These are phyloP conservation scores for Pseudochirops corinnae DNA, from an alignment of 2,797 vertebrate species.

Conservation along the genomic window DNA sequence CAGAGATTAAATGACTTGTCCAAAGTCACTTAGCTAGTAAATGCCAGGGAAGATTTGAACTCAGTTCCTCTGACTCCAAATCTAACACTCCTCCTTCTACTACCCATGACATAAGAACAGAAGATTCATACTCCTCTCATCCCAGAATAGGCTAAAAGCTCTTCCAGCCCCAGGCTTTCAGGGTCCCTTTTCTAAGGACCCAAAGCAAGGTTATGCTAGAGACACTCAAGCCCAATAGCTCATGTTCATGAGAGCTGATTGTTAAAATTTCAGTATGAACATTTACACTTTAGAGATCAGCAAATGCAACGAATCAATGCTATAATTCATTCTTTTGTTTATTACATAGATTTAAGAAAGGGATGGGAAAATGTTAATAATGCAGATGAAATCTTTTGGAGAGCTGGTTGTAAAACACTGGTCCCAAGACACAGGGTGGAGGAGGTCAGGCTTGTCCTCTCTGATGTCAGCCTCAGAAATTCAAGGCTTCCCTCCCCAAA, in stretches of 20 bases:
- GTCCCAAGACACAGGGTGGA: background rate
- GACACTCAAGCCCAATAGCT: background rate
- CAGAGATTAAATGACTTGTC: background rate
- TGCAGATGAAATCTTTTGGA: background rate
- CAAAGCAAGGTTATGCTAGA: background rate
- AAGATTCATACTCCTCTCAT: background rate
- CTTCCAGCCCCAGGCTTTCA: background rate
- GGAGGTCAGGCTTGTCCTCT: background rate
- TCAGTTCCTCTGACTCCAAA: background rate
- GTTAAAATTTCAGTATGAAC: background rate
- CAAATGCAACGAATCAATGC: background rate
- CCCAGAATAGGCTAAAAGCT: background rate
- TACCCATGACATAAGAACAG: background rate
- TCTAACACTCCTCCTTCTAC: background rate
- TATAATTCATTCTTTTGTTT: background rate
- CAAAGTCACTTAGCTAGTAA: background rate
- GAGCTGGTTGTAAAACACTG: background rate
- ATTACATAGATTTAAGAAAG: background rate
- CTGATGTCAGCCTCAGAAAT: background rate
- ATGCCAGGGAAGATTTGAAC: background rate
- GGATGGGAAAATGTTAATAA: background rate
- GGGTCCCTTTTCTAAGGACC: background rate
- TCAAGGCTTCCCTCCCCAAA: background rate
- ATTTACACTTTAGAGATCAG: background rate
- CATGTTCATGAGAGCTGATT: background rate